These are phyloP conservation scores for Microctenopoma steveboyesi DNA, from an alignment of 2,797 vertebrate species.

Conservation along the genomic window DNA sequence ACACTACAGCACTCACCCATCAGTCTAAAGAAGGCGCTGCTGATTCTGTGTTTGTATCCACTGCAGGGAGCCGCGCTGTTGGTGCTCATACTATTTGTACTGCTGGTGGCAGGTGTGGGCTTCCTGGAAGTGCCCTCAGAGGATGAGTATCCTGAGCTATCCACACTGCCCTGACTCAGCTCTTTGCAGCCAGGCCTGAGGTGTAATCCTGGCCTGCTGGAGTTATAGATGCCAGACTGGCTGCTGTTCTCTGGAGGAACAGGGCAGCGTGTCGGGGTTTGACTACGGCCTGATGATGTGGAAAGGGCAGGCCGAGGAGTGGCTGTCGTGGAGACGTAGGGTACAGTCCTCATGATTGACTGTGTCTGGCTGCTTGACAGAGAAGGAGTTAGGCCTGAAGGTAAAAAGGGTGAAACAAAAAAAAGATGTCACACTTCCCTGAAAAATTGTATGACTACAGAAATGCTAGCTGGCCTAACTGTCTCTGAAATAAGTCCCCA, in stretches of 20 bases:
- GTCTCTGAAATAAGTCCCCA: background rate
- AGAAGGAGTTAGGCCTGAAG: conserved; percentile 39
- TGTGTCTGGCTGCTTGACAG: conserved; percentile 7
- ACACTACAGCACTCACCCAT: conserved; percentile 48
- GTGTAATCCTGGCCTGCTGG: conserved; percentile 21
- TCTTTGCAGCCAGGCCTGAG: conserved; percentile 33
- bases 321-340: conserved; percentile 17
- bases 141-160: conserved; percentile 81
- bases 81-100: background rate
- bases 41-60: conserved; percentile 35
- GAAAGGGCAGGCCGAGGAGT: conserved; percentile 65
- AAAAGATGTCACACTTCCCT: too few relatives aligned
- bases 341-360: conserved; percentile 33
- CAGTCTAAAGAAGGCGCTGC: conserved; percentile 29
- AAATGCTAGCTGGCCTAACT: background rate
- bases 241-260: conserved; percentile 27
- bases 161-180: conserved; percentile 44
- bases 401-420: background rate
- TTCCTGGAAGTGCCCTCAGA: conserved; percentile 63
- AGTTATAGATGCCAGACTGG: background rate
- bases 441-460: background rate
- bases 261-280: conserved; percentile 17
- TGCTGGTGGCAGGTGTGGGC: background rate
- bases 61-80: background rate
- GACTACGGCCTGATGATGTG: conserved; percentile 14